These are phyloP conservation scores for Catonia carolina DNA, from an alignment of 2,888 invertebrate species.

Conservation along the genomic window DNA sequence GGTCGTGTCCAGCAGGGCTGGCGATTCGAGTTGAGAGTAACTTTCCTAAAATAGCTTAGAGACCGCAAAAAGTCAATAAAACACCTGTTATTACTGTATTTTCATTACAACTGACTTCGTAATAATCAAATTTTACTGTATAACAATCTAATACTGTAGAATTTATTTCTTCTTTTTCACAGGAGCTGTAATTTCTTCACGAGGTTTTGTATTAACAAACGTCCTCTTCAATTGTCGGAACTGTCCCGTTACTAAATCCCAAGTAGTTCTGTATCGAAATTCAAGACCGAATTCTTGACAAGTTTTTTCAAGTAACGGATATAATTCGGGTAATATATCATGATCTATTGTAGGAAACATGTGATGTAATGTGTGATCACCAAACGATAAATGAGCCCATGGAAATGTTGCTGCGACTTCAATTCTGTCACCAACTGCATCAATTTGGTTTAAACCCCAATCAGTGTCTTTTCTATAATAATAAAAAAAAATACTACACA, in stretches of 20 bases:
- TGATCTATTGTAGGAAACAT: conserved; percentile 76
- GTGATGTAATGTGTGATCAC: conserved; percentile 73
- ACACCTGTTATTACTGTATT: too few relatives aligned
- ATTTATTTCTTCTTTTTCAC: too few relatives aligned
- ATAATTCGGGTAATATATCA: conserved; percentile 57
- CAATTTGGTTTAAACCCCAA: conserved; percentile 72
- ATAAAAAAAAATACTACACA: not conserved
- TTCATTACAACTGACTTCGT: too few relatives aligned
- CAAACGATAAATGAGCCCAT: conserved; percentile 63
- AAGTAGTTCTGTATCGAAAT: conserved; percentile 46
- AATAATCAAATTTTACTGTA: too few relatives aligned
- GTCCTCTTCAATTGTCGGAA: conserved; percentile 50
- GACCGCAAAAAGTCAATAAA: too few relatives aligned
- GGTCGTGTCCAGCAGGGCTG: too few relatives aligned
- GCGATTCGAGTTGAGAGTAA: too few relatives aligned
- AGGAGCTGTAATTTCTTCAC: not conserved
- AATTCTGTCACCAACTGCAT: conserved; percentile 63
- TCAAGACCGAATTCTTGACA: conserved; percentile 56
- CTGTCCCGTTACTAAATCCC: conserved; percentile 59
- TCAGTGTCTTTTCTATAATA: conserved; percentile 45
- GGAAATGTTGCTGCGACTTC: conserved; percentile 60
- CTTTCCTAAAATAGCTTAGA: too few relatives aligned
- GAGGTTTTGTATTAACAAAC: conserved; percentile 3
- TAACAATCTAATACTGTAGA: too few relatives aligned
- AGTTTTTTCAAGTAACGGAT: conserved; percentile 55